Evolutionary conservation across 2,797 vertebrate species (phyloP), one percentile per base, ranked within the genome.

Genomic region (Sciurus carolinensis): DNA sequence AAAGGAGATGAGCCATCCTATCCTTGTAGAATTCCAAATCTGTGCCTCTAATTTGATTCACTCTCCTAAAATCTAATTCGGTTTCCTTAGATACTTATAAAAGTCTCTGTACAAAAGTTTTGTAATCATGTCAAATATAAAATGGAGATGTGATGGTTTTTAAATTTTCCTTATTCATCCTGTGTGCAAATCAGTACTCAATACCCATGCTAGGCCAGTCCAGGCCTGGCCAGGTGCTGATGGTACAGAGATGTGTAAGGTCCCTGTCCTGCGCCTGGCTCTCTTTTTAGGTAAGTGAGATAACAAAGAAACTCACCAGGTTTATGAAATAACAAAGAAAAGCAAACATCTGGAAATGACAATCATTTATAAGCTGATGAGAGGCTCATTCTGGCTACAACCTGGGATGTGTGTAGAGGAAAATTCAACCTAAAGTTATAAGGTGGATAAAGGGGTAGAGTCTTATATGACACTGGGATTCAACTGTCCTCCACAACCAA

Each of bases 21-120:
- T 80, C 57, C 14, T 64, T 62, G 2, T 11, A 72, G 30, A 90
- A 76, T 66, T 80, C 17, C 72, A 95, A 57, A 73, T 54, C 57
- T 89, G 6, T 44, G 26, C 69, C 39, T 95, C 62, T 79, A 12
- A 59, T 66, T 93, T 87, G 14, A 87, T 81, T 92, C 84, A 82
- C 87, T 83, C 28, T 42, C 39, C 47, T 36, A 5, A 67, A 75
- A 89, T 87, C 7, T 8, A 80, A 54, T 90, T 96, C 28, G 1
- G 0, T 87, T 83, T 89, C 30, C 88, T 86, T 84, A 75, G 75
- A 7, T 79, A 7, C 42, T 36, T 89, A 76, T 9, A 91, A 59
- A 59, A 42, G 59, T 66, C 73, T 94, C 28, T 44, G 7, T 80
- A 39, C 1, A 28, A 33, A 66, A 85, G 2, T 73, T 93, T 66